Conservation (phyloP, 2,888 invertebrate genomes). For the Chaetogeoica ovagalla region DNA sequence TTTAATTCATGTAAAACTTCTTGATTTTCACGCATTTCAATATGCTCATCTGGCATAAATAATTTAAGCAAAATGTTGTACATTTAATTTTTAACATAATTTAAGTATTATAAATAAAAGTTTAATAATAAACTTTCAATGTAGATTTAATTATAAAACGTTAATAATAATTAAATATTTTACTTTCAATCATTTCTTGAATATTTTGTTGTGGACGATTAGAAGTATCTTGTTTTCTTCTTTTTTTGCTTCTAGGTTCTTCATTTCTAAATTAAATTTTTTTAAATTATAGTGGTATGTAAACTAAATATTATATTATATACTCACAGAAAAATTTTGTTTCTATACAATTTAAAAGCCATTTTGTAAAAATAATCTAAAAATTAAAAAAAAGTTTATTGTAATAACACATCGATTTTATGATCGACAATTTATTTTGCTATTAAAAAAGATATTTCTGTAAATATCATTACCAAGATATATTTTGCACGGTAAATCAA, state of each 20-base stretch:
- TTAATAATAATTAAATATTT: not conserved
- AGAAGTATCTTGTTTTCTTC: not conserved
- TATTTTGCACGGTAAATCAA: too few species aligned
- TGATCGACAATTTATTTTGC: not conserved
- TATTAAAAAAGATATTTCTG: too few species aligned
- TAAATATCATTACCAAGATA: too few species aligned
- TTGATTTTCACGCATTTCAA: constrained; percentile 6
- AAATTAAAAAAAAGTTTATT: not conserved
- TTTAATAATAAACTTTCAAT: not conserved
- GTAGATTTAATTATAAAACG: not conserved
- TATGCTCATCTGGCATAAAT: constrained; percentile 8
- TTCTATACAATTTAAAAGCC: not conserved
- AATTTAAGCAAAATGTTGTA: not conserved
- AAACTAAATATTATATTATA: too few species aligned
- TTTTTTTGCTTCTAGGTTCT: not conserved
- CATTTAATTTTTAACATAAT: not conserved
- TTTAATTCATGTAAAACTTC: not conserved
- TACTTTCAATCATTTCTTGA: constrained; percentile 15
- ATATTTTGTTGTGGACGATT: not conserved
- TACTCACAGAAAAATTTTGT: constrained; percentile 12
- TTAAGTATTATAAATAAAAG: not conserved
- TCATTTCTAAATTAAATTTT: not conserved
- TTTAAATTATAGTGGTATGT: too few species aligned
- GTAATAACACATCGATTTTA: not conserved
- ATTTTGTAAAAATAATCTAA: constrained; percentile 2